Evolutionary conservation across 2,797 vertebrate genomes (phyloP), one percentile per base, ranked within the genome.

Genomic region (Forpus xanthops): DNA sequence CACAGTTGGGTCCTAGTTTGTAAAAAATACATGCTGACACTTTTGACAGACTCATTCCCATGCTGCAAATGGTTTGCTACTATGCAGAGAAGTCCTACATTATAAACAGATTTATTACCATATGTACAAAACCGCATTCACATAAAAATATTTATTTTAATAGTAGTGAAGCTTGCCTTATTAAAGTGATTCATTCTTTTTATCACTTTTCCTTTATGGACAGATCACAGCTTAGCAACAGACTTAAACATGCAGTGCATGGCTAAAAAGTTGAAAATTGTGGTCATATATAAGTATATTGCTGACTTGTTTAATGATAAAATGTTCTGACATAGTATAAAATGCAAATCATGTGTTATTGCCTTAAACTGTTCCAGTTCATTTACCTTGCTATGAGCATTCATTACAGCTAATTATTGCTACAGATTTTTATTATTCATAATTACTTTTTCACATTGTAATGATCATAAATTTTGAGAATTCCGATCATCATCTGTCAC

Each of bases 341-440:
- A 97, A 97, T 97, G 96, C 89, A 97, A 97, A 98, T 98, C 21
- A 6, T 90, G 66, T 95, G 95, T 93, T 96, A 97, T 92, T 96
- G 92, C 92, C 94, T 97, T 96, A 97, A 97, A 97, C 97, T 94
- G 92, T 97, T 98, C 81, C 95, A 96, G 96, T 95, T 97, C 96
- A 97, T 97, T 98, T 98, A 96, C 55, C 93, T 97, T 89, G 31
- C 97, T 96, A 78, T 68, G 84, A 96, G 75, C 95, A 97, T 97
- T 96, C 96, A 97, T 98, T 98, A 97, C 16, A 96, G 80, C 91
- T 98, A 98, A 98, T 98, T 98, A 98, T 97, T 93, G 87, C 96
- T 97, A 98, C 93, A 96, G 94, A 97, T 97, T 98, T 98, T 97
- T 97, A 97, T 97, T 98, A 97, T 97, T 98, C 95, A 77, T 97